These are phyloP conservation scores for Malurus splendens DNA, from an alignment of 2,797 vertebrate species.

Conservation along the genomic window DNA sequence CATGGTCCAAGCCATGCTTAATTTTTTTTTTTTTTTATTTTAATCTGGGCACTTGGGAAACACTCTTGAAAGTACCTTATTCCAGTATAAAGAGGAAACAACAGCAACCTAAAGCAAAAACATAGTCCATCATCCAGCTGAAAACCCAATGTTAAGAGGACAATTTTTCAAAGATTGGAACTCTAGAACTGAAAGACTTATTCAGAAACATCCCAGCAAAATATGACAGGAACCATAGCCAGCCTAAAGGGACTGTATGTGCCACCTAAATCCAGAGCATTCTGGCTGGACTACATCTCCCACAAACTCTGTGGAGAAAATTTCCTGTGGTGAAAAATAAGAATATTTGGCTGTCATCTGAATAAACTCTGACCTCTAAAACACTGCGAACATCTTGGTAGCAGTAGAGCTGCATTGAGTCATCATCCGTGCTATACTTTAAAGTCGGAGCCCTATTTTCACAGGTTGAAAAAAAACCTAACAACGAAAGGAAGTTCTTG, in stretches of 20 bases:
- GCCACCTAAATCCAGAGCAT: not conserved
- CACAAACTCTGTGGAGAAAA: not conserved
- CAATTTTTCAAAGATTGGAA: not conserved
- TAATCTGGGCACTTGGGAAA: not conserved
- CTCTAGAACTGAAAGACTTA: not conserved
- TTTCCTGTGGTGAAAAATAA: not conserved
- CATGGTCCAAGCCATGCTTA: rapidly evolving
- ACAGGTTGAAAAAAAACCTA: not conserved
- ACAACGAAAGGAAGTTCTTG: not conserved
- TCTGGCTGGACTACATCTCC: not conserved
- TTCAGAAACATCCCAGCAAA: not conserved
- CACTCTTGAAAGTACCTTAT: not conserved
- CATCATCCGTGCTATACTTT: not conserved
- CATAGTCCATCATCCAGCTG: rapidly evolving
- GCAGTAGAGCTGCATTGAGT: not conserved
- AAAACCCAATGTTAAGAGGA: not conserved
- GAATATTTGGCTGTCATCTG: not conserved
- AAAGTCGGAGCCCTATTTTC: not conserved
- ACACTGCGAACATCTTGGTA: not conserved
- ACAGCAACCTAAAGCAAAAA: not conserved
- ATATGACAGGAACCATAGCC: not conserved
- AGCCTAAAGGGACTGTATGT: not conserved
- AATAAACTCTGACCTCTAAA: not conserved
- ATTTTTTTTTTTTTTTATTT: not conserved
- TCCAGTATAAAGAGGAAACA: not conserved